Evolutionary conservation across 2,797 vertebrate species (phyloP).

Genomic region (Melanotaenia nigrans): DNA sequence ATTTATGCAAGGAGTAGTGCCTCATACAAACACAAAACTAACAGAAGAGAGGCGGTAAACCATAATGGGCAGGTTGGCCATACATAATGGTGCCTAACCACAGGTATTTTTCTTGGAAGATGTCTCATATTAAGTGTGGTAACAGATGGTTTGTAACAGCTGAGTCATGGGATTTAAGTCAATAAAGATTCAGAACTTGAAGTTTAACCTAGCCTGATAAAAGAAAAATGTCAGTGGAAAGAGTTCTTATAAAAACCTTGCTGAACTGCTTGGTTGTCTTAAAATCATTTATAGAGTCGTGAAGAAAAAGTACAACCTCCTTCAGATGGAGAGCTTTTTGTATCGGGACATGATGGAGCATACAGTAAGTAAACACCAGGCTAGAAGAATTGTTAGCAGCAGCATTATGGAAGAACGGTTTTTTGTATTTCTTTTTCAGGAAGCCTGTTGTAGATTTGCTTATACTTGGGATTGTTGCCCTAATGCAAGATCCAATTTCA

Average conservation of each 20-base stretch:
- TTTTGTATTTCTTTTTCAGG: too few relatives aligned
- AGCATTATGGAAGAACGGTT: too few relatives aligned
- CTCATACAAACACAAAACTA: slow-evolving; percentile 38
- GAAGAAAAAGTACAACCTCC: not conserved
- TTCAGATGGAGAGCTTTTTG: not conserved
- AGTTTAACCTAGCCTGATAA: not conserved
- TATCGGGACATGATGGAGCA: not conserved
- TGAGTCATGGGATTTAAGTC: slow-evolving; percentile 35
- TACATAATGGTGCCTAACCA: slow-evolving; percentile 48
- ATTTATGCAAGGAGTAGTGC: slow-evolving; percentile 35
- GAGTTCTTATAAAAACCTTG: not conserved
- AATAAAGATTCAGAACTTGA: not conserved
- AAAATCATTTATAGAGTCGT: not conserved
- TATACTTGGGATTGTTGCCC: too few relatives aligned
- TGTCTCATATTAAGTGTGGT: slow-evolving; percentile 45
- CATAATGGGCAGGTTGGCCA: slow-evolving; percentile 56
- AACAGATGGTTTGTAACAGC: slow-evolving; percentile 25
- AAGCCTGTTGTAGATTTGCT: too few relatives aligned
- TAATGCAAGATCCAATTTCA: too few relatives aligned
- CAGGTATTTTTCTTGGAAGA: slow-evolving; percentile 46
- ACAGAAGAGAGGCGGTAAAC: slow-evolving; percentile 49
- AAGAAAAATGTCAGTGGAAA: not conserved
- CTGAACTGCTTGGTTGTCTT: not conserved
- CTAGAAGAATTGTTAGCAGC: too few relatives aligned
- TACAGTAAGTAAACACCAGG: not conserved